Percentiles rank a stretch among this genome's conserved stretches.
These are phyloP conservation scores for Prochilodus magdalenae DNA, from an alignment of 2,113 vertebrate genomes.

Conservation along the genomic window DNA sequence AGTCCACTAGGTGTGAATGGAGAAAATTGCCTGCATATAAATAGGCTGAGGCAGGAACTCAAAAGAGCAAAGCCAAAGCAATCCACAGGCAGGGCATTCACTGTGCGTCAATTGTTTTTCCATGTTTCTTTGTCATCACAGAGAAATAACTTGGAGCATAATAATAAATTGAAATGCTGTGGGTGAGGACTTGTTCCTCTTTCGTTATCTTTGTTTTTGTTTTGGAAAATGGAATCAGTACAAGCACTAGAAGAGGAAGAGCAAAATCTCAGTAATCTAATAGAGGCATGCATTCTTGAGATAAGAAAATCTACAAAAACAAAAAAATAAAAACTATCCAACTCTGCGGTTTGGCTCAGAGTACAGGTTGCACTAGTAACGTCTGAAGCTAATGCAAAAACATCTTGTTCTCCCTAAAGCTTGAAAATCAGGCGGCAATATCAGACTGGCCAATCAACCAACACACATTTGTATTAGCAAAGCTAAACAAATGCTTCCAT, in stretches of 20 bases:
- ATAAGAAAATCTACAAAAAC: conserved; percentile 41
- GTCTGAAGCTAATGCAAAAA: conserved; percentile 23
- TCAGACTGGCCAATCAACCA: conserved; percentile 2
- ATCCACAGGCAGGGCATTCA: neutral
- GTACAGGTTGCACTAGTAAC: conserved; percentile 24
- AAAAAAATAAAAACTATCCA: conserved; percentile 1
- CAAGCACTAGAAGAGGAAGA: conserved; percentile 28
- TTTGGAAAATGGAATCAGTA: conserved; percentile 25
- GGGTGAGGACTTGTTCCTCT: neutral
- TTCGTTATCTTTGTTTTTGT: conserved; percentile 15
- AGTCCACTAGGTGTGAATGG: conserved; percentile 40
- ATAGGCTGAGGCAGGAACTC: neutral
- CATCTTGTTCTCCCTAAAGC: conserved; percentile 49
- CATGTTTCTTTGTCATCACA: neutral
- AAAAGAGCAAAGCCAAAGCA: neutral
- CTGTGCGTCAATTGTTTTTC: neutral
- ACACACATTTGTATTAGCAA: neutral
- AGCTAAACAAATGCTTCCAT: conserved; percentile 28
- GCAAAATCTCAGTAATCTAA: conserved; percentile 38
- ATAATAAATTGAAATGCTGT: conserved; percentile 24
- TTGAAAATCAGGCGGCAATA: conserved; percentile 35
- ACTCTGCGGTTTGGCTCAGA: conserved; percentile 42
- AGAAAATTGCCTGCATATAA: neutral
- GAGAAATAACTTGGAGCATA: neutral
- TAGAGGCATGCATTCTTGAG: conserved; percentile 35